Conservation (phyloP, 2,113 vertebrate species). For the Brachypodius melanocephalos region DNA sequence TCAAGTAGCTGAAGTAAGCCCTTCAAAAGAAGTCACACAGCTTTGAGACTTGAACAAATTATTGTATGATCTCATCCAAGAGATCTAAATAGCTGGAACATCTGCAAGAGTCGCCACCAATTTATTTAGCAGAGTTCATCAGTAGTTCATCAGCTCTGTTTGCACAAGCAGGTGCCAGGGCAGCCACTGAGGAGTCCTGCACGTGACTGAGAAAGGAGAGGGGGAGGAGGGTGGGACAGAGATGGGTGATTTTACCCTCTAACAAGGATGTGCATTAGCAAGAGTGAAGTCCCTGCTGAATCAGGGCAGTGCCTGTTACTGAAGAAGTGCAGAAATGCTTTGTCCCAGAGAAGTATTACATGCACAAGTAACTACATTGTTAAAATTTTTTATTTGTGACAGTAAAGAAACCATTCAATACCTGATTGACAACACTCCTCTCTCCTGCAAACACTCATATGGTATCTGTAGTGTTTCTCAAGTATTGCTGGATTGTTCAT, state of each 20-base stretch:
- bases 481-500: conserved; percentile 61
- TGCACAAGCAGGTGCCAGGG: conserved; percentile 53
- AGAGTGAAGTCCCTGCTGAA: neutral
- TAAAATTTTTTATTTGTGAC: conserved; percentile 77
- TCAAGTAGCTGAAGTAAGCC: conserved; percentile 44
- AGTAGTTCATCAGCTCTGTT: conserved; percentile 40
- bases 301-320: neutral
- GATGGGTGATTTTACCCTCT: neutral
- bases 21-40: conserved; percentile 43
- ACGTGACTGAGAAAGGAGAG: neutral
- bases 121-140: conserved; percentile 43
- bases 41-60: conserved; percentile 44
- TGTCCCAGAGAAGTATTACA: conserved; percentile 55
- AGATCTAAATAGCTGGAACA: conserved; percentile 48
- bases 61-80: conserved; percentile 46
- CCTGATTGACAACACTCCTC: conserved; percentile 58
- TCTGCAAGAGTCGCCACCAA: conserved; percentile 31
- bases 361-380: conserved; percentile 50
- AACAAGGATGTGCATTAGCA: neutral
- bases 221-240: neutral
- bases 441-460: conserved; percentile 54
- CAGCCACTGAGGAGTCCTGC: neutral
- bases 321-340: neutral
- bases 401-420: conserved; percentile 73
- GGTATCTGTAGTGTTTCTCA: conserved; percentile 59